Base-by-base conservation (phyloP, 2,888 invertebrate genomes). In the Galeopsomyia nigrocyanea region DNA sequence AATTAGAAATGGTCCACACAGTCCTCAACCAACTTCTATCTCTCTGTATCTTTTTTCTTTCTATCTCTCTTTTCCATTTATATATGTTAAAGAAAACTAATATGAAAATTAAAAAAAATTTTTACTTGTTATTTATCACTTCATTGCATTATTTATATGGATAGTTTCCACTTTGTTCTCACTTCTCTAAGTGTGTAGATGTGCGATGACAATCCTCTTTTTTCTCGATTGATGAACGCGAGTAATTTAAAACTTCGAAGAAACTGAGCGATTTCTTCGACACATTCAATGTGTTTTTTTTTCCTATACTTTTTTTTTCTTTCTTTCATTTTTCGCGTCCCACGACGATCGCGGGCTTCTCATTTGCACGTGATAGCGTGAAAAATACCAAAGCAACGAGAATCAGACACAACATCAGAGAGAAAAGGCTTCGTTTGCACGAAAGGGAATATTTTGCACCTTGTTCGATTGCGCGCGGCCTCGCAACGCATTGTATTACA, bases 1-100 rank as follows among this genome's bases (percentile, higher is more conserved):
- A 81, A 72, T 79, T 83, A 82, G 80, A 81, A 83, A 83, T 83
- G 85, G 82, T 84, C 85, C 84, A 83, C 80, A 80, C 83, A 84
- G 84, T 84, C 83, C 82, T 84, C 80, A 76, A 77, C 78, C 79
- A 79, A 77, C 75, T 75, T 76, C 66, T 77, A 31, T 74, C 62
- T 76, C 65, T 77, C 64, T 77, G 58, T 73, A 39, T 7, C 64
- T 77, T 68, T 76, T 75, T 75, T 75, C 74, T 79, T 69, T 78
- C 77, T 78, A 53, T 78, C 76, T 72, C 76, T 72, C 71, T 75
- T 76, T 76, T 75, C 75, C 47, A 64, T 69, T 56, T 68, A 26
- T 71, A 60, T 74, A 71, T 78, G 71, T 73, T 76, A 69, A 39
- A 39, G 39, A 39, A 26, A 39, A 13, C 39, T 76, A 65, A 72